Evolutionary conservation across 2,888 invertebrate genomes (phyloP), one percentile per base, ranked within the genome.

Genomic region (Seira sanloemensis): DNA sequence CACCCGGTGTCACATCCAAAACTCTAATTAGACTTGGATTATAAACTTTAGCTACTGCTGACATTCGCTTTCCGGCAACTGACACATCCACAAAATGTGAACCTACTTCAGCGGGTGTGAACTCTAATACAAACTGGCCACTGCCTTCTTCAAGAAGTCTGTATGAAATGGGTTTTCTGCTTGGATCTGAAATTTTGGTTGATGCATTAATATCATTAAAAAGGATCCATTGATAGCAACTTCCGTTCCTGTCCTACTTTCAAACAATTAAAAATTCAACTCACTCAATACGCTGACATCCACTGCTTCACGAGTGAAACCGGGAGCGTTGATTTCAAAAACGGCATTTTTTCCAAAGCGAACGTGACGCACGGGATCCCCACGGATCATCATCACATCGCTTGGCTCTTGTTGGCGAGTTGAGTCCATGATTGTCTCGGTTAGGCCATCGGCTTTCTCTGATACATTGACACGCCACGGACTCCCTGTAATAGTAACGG

Each of bases 401-500:
- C 80, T 87, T 76, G 71, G 58, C 27, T 84, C 84, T 78, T 54
- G 81, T 73, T 80, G 90, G 88, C 46, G 90, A 87, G 78, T 62
- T 21, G 80, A 86, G 68, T 72, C 85, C 78, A 83, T 79, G 50
- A 87, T 84, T 69, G 94, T 93, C 72, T 91, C 91, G 77, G 88
- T 92, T 90, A 91, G 93, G 25, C 86, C 89, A 93, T 90, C 90
- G 86, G 86, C 90, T 89, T 87, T 96, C 94, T 91, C 91, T 95
- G 97, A 95, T 91, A 97, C 96, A 92, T 95, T 95, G 91, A 97
- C 96, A 93, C 94, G 95, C 97, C 97, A 97, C 92, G 97, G 97
- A 92, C 97, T 97, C 90, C 97, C 97, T 97, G 92, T 76, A 92
- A 92, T n/a, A 86, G 75, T 82, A 90, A 90, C 88, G 12, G 37